phyloP scores from a whole-genome alignment of 2,888 invertebrate genomes.

The Dolomedes plantarius region DNA sequence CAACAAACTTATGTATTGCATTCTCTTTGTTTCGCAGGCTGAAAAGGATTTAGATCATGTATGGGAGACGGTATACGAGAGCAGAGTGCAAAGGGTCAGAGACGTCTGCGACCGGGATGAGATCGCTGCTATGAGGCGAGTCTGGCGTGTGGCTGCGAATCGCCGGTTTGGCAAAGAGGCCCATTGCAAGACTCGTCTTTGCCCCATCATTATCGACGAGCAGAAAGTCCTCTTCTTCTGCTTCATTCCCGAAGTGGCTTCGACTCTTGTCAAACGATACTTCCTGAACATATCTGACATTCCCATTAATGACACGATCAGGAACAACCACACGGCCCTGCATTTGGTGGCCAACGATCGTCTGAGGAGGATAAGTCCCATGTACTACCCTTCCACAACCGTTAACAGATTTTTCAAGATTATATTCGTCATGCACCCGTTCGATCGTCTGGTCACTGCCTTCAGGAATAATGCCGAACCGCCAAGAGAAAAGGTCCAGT shows the following conservation, averaged over 20 bases:
- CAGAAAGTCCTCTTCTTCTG: constrained; percentile 69
- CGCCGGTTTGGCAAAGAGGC: constrained; percentile 58
- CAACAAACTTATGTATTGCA: too few species aligned
- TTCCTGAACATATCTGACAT: constrained; percentile 64
- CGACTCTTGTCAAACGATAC: constrained; percentile 68
- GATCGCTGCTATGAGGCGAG: constrained; percentile 45
- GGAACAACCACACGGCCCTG: constrained; percentile 52
- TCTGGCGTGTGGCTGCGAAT: constrained; percentile 69
- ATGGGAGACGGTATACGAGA: constrained; percentile 41
- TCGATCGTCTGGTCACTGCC: constrained; percentile 72
- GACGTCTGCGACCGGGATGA: constrained; percentile 64
- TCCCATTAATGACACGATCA: not conserved
- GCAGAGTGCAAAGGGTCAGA: constrained; percentile 36
- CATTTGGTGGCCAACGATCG: constrained; percentile 70
- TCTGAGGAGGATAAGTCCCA: constrained; percentile 70
- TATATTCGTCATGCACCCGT: constrained; percentile 73
- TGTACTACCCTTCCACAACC: constrained; percentile 64
- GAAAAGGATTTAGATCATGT: not conserved
- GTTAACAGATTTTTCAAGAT: constrained; percentile 70
- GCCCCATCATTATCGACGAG: constrained; percentile 72
- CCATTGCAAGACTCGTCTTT: constrained; percentile 70
- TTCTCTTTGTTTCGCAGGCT: too few species aligned
- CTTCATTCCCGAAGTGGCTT: constrained; percentile 73
- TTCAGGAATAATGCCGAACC: constrained; percentile 72
- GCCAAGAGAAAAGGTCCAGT: constrained; percentile 52